Conservation (phyloP, 2,113 vertebrate species). For the Sphaerodactylus townsendi region DNA sequence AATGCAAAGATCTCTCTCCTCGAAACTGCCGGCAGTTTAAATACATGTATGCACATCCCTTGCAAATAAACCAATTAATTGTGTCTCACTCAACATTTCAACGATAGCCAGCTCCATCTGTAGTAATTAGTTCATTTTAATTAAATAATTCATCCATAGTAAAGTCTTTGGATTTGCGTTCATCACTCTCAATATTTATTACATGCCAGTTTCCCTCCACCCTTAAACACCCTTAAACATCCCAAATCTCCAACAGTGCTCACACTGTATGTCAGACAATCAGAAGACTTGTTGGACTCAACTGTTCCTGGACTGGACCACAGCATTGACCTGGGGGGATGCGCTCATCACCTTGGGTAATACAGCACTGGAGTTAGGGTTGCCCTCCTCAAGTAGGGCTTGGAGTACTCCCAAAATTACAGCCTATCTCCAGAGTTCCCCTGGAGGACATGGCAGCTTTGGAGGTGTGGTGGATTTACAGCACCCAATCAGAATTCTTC, state of each 20-base stretch:
- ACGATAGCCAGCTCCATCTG: slow-evolving; percentile 54
- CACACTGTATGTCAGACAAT: neutral
- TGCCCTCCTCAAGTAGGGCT: no score
- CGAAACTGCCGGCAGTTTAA: slow-evolving; percentile 43
- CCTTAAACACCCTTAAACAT: neutral
- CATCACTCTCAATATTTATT: slow-evolving; percentile 51
- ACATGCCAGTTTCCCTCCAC: slow-evolving; percentile 29
- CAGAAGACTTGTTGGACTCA: no score
- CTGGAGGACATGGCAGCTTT: no score
- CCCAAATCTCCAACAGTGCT: neutral
- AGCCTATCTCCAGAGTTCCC: no score
- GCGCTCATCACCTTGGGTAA: no score
- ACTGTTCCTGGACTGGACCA: neutral
- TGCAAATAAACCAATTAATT: slow-evolving; percentile 56
- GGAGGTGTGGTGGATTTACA: no score
- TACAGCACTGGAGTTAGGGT: no score
- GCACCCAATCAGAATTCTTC: no score
- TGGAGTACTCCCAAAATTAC: no score
- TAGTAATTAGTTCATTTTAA: slow-evolving; percentile 48
- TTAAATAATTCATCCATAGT: slow-evolving; percentile 24
- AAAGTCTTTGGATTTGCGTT: slow-evolving; percentile 52
- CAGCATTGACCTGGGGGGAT: no score
- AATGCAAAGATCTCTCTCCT: neutral
- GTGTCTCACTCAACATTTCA: slow-evolving; percentile 46
- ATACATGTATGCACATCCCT: slow-evolving; percentile 28